Conservation (phyloP, 23 tunicate species). For the Ascidia mentula region DNA sequence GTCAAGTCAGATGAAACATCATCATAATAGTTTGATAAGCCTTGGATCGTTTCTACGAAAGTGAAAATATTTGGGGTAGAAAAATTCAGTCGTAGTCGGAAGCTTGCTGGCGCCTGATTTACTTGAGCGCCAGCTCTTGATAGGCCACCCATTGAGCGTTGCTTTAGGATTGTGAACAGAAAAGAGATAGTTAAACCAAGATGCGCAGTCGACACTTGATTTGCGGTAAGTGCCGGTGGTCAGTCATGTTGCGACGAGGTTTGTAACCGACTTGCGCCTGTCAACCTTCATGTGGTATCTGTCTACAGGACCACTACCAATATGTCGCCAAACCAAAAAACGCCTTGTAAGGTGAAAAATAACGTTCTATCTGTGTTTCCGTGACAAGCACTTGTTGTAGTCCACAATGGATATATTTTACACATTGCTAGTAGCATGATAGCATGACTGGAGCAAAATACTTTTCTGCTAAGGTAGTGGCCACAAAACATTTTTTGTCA, state of each 20-base stretch:
- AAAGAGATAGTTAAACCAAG: background rate
- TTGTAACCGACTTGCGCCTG: conserved; percentile 2
- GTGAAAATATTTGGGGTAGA: background rate
- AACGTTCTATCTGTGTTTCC: background rate
- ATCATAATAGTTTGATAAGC: background rate
- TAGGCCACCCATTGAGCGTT: background rate
- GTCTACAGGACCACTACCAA: background rate
- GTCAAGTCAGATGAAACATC: background rate
- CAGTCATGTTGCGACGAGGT: conserved; percentile 11
- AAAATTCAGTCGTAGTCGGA: background rate
- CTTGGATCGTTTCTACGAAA: too few species aligned
- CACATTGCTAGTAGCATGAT: too few species aligned
- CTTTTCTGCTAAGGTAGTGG: too few species aligned
- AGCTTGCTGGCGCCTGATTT: background rate
- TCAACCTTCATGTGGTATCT: conserved; percentile 2
- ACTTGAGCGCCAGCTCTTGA: conserved; percentile 1
- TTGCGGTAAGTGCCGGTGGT: conserved; percentile 8
- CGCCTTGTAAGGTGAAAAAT: background rate
- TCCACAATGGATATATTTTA: too few species aligned
- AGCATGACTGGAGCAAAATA: too few species aligned
- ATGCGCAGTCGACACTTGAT: conserved; percentile 2
- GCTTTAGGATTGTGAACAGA: background rate
- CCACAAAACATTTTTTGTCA: too few species aligned
- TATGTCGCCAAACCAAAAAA: background rate
- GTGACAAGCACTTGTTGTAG: background rate